These are phyloP conservation scores for Craseonycteris thonglongyai DNA, from an alignment of 2,113 vertebrate species.

Conservation along the genomic window DNA sequence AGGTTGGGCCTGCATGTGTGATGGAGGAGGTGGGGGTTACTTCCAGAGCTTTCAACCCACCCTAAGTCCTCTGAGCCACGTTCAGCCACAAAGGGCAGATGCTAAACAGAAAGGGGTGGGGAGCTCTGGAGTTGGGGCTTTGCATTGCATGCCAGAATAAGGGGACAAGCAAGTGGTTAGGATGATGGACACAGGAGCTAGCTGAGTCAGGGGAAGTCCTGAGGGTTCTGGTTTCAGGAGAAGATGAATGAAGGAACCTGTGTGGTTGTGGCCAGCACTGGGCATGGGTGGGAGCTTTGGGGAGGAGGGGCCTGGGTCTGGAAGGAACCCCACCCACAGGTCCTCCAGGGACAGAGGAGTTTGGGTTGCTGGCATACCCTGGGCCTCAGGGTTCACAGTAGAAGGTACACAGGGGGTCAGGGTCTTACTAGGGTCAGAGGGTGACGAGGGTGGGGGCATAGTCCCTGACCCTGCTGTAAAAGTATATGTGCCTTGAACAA, in stretches of 20 bases:
- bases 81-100: not conserved
- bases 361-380: not conserved
- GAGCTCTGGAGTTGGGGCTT: not conserved
- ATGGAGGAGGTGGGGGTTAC: not conserved
- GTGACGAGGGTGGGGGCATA: not conserved
- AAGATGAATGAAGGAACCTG: not conserved
- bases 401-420: not conserved
- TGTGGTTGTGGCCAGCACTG: not conserved
- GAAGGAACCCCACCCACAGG: not conserved
- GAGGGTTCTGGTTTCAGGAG: not conserved
- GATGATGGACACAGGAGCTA: not conserved
- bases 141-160: accelerated
- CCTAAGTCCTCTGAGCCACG: not conserved
- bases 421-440: not conserved
- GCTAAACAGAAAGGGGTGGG: not conserved
- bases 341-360: not conserved
- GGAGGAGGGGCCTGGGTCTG: not conserved
- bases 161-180: too few species aligned
- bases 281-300: not conserved
- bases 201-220: not conserved
- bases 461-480: not conserved
- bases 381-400: not conserved
- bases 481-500: not conserved
- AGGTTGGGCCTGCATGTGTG: not conserved
- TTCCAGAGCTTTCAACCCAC: not conserved